Evolutionary conservation across 2,113 vertebrate genomes (phyloP), one percentile per base, ranked within the genome.

Genomic region (Chloroceryle aenea): DNA sequence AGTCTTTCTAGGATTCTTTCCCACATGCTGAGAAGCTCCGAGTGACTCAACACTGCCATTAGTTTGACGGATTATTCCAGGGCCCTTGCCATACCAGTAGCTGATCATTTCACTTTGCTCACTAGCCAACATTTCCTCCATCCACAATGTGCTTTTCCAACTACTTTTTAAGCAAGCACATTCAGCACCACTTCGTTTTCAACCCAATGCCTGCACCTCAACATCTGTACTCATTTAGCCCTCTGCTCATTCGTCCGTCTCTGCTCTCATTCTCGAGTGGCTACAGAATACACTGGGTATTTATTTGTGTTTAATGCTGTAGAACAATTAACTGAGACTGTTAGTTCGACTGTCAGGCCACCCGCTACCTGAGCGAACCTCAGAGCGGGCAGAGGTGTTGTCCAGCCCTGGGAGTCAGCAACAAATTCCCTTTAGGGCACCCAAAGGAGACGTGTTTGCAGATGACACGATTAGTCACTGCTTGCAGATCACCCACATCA

Each of bases 41-140:
- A 91, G 81, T 91, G 85, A 97, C 96, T 96, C 91, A 95, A 83
- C 89, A 69, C 50, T 23, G 87, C 74, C 78, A 73, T 93, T 90
- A 90, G 75, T 79, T 58, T 96, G 93, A 93, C 67, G 69, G 89
- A 94, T 85, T 53, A 90, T 90, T 87, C 87, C 53, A 76, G 47
- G 82, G 59, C 71, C 91, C 56, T 84, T 8, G 1, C 85, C 91
- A 93, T 34, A 74, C 67, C 78, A 76, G 63, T 19, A 89, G 58
- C 78, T 76, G 71, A 91, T 85, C 55, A 69, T 66, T 45, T 82
- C 74, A 34, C 58, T 76, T 75, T 56, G 40, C 63, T 67, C 74
- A 26, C 79, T 47, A 58, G 78, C 76, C 0, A 72, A 48, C 53
- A 89, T 32, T 50, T 53, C 62, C 45, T 79, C 78, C 63, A 69